These are phyloP conservation scores for Arctopsyche grandis DNA, from an alignment of 1,140 invertebrate species.

Conservation along the genomic window DNA sequence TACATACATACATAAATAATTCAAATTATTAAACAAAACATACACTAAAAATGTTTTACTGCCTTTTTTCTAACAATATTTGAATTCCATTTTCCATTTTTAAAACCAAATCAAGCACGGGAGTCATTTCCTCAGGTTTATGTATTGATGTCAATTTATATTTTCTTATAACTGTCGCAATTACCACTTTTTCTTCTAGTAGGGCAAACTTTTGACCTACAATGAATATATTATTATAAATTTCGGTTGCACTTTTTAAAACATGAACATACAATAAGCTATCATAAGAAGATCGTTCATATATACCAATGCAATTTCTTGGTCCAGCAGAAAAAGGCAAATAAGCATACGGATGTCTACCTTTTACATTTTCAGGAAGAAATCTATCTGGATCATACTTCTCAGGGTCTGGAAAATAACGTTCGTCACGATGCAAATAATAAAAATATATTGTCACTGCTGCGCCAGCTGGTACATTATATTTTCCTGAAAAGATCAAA, in stretches of 20 bases:
- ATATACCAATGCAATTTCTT: slow-evolving; percentile 64
- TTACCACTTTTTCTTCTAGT: slow-evolving; percentile 27
- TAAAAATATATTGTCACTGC: slow-evolving; percentile 59
- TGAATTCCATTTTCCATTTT: slow-evolving; percentile 16
- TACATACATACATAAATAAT: too few relatives aligned
- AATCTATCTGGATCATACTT: slow-evolving; percentile 81
- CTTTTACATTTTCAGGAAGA: slow-evolving; percentile 64
- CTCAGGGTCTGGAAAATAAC: slow-evolving; percentile 77
- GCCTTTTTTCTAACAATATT: slow-evolving; percentile 17
- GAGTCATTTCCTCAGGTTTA: neutral
- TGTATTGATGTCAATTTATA: slow-evolving; percentile 35
- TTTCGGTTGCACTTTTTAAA: neutral
- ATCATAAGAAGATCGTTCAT: neutral
- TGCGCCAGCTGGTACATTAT: slow-evolving; percentile 60
- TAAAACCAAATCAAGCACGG: slow-evolving; percentile 29
- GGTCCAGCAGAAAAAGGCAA: slow-evolving; percentile 66
- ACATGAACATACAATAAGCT: neutral
- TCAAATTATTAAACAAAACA: neutral
- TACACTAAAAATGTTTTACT: neutral
- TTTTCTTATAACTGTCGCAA: slow-evolving; percentile 19
- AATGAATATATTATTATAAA: too few relatives aligned
- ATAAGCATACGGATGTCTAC: slow-evolving; percentile 63
- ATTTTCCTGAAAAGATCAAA: slow-evolving; percentile 54
- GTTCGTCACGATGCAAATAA: slow-evolving; percentile 71
- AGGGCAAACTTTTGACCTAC: slow-evolving; percentile 37